Percentiles rank a stretch among this genome's conserved stretches.
These are phyloP conservation scores for Bombus sibiricus DNA, from an alignment of 1,140 invertebrate species.

Conservation along the genomic window DNA sequence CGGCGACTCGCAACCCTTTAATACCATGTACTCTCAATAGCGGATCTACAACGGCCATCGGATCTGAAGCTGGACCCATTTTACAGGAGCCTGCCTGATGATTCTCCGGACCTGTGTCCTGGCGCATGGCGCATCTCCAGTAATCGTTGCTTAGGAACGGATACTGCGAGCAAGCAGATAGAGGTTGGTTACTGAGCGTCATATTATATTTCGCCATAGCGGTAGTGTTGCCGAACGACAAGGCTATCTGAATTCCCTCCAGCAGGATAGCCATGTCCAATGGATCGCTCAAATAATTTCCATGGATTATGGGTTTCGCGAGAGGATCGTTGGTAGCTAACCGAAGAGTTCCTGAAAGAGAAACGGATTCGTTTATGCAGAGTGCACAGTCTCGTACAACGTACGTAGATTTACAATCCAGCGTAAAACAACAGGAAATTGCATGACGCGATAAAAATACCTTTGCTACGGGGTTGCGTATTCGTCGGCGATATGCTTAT, in stretches of 20 bases:
- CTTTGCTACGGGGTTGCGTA: slow-evolving; percentile 83
- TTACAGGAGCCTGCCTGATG: slow-evolving; percentile 92
- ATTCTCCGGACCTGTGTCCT: slow-evolving; percentile 91
- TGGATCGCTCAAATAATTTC: slow-evolving; percentile 83
- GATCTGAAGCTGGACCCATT: slow-evolving; percentile 89
- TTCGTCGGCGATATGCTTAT: slow-evolving; percentile 81
- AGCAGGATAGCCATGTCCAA: slow-evolving; percentile 79
- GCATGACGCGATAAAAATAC: slow-evolving; percentile 54
- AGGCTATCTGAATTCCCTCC: slow-evolving; percentile 81
- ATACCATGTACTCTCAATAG: slow-evolving; percentile 84
- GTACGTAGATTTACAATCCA: too few species aligned
- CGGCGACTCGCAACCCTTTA: slow-evolving; percentile 82
- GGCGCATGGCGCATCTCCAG: slow-evolving; percentile 90
- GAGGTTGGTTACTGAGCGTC: slow-evolving; percentile 76
- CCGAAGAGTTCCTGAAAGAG: slow-evolving; percentile 64
- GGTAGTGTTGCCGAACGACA: slow-evolving; percentile 78
- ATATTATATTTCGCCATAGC: slow-evolving; percentile 81
- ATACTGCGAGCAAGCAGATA: slow-evolving; percentile 84
- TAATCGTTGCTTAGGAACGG: slow-evolving; percentile 88
- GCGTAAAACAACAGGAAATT: not conserved
- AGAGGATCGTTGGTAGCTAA: slow-evolving; percentile 84
- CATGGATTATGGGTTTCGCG: slow-evolving; percentile 84
- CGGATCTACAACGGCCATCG: slow-evolving; percentile 87
- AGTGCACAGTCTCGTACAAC: not conserved
- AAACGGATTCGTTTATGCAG: not conserved